Conservation (phyloP, 2,113 vertebrate genomes). For the Oceanodroma tethys region DNA sequence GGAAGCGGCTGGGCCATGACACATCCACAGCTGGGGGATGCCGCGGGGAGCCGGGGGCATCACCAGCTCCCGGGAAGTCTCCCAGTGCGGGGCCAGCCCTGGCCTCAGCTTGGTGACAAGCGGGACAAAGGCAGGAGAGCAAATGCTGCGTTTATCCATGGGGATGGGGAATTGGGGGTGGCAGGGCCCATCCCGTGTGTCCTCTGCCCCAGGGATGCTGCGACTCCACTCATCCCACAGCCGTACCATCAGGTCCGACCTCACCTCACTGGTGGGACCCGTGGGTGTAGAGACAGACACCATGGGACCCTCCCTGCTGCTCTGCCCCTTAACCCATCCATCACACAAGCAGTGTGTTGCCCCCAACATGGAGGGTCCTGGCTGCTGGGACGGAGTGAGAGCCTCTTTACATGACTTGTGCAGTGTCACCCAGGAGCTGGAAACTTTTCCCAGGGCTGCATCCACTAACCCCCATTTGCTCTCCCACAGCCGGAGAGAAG, state of each 20-base stretch:
- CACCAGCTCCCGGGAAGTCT: not conserved
- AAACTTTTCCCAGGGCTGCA: conserved; percentile 27
- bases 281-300: not conserved
- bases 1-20: not conserved
- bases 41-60: not conserved
- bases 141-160: not conserved
- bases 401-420: not conserved
- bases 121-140: not conserved
- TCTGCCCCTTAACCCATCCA: not conserved
- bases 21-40: not conserved
- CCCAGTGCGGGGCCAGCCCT: not conserved
- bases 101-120: not conserved
- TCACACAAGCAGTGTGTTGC: not conserved
- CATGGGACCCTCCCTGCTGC: rapidly evolving
- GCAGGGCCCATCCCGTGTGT: not conserved
- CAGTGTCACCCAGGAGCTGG: not conserved
- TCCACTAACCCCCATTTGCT: not conserved
- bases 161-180: not conserved
- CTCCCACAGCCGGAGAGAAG: not conserved
- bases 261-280: conserved; percentile 57
- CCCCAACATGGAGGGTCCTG: not conserved
- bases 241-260: conserved; percentile 65
- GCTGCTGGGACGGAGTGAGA: not conserved
- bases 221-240: conserved; percentile 40
- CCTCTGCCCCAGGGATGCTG: conserved; percentile 23